Percentiles rank a stretch among this genome's conserved stretches.
These are phyloP conservation scores for Montipora capricornis DNA, from an alignment of 64 coral and sea anemone genomes.

Conservation along the genomic window DNA sequence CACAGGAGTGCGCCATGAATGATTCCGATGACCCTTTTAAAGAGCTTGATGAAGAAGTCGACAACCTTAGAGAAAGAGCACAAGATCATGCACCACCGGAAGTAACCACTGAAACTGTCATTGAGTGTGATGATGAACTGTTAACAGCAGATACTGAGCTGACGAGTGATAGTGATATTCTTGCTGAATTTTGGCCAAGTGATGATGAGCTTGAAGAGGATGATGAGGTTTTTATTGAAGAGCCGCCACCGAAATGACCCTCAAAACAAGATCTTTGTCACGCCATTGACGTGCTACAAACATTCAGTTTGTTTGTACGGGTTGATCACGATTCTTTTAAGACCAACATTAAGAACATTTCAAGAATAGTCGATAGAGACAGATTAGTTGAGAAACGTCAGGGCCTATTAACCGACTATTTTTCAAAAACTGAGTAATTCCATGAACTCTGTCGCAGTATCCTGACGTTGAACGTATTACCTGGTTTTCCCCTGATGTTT, in stretches of 20 bases:
- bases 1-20: constrained; percentile 47
- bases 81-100: constrained; percentile 43
- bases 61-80: constrained; percentile 57
- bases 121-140: constrained; percentile 49
- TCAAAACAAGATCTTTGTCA: too few species aligned
- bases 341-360: constrained; percentile 34
- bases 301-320: constrained; percentile 65
- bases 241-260: too few species aligned
- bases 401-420: constrained; percentile 54
- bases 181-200: constrained; percentile 53
- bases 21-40: constrained; percentile 65
- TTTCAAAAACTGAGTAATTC: constrained; percentile 41
- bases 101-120: constrained; percentile 53
- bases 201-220: neutral
- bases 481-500: neutral
- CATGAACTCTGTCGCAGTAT: constrained; percentile 43
- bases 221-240: too few species aligned
- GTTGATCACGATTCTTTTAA: constrained; percentile 54
- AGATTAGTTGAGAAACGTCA: constrained; percentile 54
- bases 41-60: constrained; percentile 38
- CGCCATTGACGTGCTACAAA: constrained; percentile 5
- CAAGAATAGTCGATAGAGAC: constrained; percentile 45
- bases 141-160: constrained; percentile 48
- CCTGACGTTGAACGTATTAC: constrained; percentile 10
- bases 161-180: constrained; percentile 35